Evolutionary conservation across 2,113 vertebrate species (phyloP), one percentile per base, ranked within the genome.

Genomic region (Anser cygnoides): DNA sequence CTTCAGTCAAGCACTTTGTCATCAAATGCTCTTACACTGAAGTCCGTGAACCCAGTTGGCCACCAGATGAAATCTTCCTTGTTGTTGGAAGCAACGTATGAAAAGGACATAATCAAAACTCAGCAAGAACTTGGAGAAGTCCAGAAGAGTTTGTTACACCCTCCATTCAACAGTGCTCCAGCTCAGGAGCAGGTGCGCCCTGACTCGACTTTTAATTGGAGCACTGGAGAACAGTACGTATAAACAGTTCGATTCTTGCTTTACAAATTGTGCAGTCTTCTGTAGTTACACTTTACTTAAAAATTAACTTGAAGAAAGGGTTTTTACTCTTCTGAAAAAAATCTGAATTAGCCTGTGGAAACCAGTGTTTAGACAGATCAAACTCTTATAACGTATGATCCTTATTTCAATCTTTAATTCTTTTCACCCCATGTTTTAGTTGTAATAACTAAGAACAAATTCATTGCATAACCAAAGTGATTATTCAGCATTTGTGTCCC

Each of bases 11-110:
- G 49, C 17, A 5, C 37, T 72, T 39, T 31, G 20, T 10, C 65
- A 22, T 33, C 41, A 3, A 5, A 54, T 3, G 8, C 59, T 84
- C 67, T 68, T 52, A 19, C 39, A 15, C 75, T 37, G 31, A 80
- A 50, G 17, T 28, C 70, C 4, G 31, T 1, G 0, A 63, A 87
- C 37, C 73, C 70, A 2, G 2, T 20, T 1, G 4, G 17, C 62
- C 46, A 26, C 13, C 76, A 2, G 44, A 25, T 50, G 37, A 17
- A 37, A 22, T 46, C 89, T 16, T 3, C 82, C 8, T 65, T 89
- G 25, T 3, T 33, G 12, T 41, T 72, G 37, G 20, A 77, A 58
- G 17, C 52, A 39, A 14, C 7, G 0, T 6, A 6, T 23, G 11
- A 46, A 39, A 89, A 81, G 33, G 73, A 76, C 23, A 19, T 41